Conservation (phyloP, 2,113 vertebrate species). For the Nymphicus hollandicus region DNA sequence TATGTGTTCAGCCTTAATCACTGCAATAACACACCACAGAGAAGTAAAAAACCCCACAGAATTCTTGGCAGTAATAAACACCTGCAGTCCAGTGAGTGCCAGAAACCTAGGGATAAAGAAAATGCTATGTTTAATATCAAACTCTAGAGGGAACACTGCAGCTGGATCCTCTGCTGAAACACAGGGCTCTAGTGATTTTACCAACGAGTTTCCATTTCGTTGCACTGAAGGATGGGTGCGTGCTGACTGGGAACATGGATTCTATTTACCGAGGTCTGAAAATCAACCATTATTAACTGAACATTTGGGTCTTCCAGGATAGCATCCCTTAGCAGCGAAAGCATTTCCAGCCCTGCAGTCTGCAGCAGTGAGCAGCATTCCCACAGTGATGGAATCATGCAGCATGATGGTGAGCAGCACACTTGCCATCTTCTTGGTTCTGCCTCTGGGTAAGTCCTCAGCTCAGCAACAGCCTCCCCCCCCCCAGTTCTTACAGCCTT, state of each 20-base stretch:
- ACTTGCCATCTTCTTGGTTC: neutral
- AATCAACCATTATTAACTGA: neutral
- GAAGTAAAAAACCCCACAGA: neutral
- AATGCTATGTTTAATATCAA: neutral
- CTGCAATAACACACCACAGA: neutral
- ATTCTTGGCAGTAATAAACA: neutral
- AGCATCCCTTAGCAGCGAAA: neutral
- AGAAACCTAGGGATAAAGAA: constrained; percentile 6
- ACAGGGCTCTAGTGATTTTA: neutral
- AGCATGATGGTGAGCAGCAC: neutral
- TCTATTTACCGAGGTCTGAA: neutral
- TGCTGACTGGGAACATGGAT: neutral
- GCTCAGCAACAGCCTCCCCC: neutral
- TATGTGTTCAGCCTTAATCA: neutral
- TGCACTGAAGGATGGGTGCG: neutral
- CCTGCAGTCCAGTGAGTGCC: neutral
- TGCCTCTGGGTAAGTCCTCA: constrained; percentile 50
- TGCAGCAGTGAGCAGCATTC: fast-evolving
- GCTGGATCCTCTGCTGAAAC: neutral
- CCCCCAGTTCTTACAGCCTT: neutral
- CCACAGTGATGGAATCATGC: neutral
- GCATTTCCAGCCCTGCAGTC: neutral
- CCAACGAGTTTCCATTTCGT: neutral
- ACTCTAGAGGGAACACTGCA: neutral
- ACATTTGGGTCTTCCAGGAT: neutral